Base-by-base conservation (phyloP, 2,888 invertebrate species). In the Acanthosepion lycidas region DNA sequence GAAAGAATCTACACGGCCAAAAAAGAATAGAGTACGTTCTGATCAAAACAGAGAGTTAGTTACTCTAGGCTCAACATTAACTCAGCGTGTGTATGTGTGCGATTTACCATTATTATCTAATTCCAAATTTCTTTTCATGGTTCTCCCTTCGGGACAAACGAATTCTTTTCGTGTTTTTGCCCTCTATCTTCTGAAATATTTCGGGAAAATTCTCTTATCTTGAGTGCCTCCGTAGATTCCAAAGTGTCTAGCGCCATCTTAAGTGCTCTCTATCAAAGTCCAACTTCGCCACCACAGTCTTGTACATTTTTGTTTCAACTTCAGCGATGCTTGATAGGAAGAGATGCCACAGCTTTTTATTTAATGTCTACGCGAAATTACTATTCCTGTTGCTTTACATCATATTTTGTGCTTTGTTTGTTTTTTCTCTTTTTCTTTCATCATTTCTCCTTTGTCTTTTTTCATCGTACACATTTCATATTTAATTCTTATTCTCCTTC, bases 71-170 rank as follows among this genome's bases (percentile, higher is more conserved):
- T 78, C 33, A n/a, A 59, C 59, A 59, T 59, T 20, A 59, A 59
- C 23, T 23, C 59, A 23, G 6, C 23, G 23, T 23, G 23, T 78
- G 18, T 33, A 78, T 78, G n/a, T 33, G 33, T 78, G 18, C 78
- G n/a, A 78, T 78, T n/a, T 78, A 78, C n/a, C 78, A n/a, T n/a
- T 78, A 78, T 78, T 78, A 78, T 78, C n/a, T 78, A n/a, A 78
- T 78, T 78, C 78, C n/a, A 78, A 78, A 33, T n/a, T 78, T 78
- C n/a, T 78, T 78, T 78, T 78, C n/a, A 78, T 78, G 78, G 78
- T 33, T 12, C n/a, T n/a, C 12, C 78, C 78, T n/a, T 33, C 78
- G 18, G n/a, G 78, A 78, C 78, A 78, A 78, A 15, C 33, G 78
- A n/a, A 78, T 78, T 78, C n/a, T 78, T 78, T 78, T 78, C n/a